A percentile compares a stretch with the other conserved stretches of the same genome.
These are phyloP conservation scores for Motacilla tschutschensis DNA, from an alignment of 2,113 vertebrate genomes.

Conservation along the genomic window DNA sequence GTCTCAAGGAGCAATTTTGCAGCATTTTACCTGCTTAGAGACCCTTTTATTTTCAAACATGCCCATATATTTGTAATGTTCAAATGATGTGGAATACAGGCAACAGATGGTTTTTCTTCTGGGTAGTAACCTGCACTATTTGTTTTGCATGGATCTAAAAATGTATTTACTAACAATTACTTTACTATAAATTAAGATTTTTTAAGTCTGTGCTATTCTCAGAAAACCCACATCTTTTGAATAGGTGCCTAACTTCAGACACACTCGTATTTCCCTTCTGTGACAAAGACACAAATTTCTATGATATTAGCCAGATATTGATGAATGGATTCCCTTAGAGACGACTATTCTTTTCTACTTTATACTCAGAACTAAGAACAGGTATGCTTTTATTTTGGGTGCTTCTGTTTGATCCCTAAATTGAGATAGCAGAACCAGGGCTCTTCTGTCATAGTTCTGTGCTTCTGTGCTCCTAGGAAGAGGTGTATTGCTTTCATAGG, in stretches of 20 bases:
- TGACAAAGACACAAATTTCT: not conserved
- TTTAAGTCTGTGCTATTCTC: not conserved
- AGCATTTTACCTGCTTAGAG: not conserved
- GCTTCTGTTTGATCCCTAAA: not conserved
- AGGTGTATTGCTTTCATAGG: not conserved
- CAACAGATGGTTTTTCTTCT: not conserved
- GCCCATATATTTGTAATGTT: not conserved
- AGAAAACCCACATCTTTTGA: not conserved
- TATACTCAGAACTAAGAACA: not conserved
- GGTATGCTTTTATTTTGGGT: not conserved
- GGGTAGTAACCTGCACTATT: accelerated
- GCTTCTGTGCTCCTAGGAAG: not conserved
- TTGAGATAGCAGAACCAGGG: not conserved
- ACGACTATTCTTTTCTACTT: not conserved
- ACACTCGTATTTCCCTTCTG: not conserved
- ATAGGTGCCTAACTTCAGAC: not conserved
- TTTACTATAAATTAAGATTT: not conserved
- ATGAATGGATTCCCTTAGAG: not conserved
- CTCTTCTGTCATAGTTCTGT: not conserved
- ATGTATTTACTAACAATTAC: not conserved
- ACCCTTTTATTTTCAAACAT: not conserved
- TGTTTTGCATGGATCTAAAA: not conserved
- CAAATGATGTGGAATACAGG: not conserved
- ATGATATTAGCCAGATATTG: not conserved
- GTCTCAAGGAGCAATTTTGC: not conserved